These are phyloP conservation scores for Lordiphosa stackelbergi DNA, from an alignment of 1,140 invertebrate species.

Conservation along the genomic window DNA sequence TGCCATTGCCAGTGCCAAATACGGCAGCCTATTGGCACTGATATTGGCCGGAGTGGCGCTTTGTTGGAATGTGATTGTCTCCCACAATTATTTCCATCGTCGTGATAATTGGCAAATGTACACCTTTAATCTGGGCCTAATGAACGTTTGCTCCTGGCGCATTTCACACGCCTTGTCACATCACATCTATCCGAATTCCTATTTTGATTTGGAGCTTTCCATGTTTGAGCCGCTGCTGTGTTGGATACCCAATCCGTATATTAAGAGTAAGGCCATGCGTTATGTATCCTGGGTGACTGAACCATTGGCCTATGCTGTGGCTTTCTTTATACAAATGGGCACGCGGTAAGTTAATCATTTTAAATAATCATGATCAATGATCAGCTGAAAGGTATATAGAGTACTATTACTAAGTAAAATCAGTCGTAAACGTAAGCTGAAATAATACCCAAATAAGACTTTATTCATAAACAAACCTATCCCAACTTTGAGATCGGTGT, in stretches of 20 bases:
- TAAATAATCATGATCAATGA: too few relatives aligned
- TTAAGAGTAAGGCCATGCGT: constrained; percentile 70
- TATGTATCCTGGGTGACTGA: constrained; percentile 78
- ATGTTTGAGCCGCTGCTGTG: constrained; percentile 84
- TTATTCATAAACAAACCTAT: too few relatives aligned
- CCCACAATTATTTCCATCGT: constrained; percentile 92
- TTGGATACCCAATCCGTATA: constrained; percentile 81
- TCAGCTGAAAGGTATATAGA: too few relatives aligned
- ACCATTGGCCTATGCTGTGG: constrained; percentile 79
- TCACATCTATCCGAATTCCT: constrained; percentile 88
- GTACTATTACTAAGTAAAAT: too few relatives aligned
- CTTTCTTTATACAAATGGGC: constrained; percentile 68
- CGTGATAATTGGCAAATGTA: constrained; percentile 90
- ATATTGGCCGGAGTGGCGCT: constrained; percentile 80
- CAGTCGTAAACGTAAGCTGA: too few relatives aligned
- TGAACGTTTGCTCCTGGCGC: constrained; percentile 85
- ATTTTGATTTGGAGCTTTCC: constrained; percentile 86
- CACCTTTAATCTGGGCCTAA: constrained; percentile 84
- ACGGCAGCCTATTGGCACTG: constrained; percentile 76
- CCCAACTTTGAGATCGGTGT: too few relatives aligned
- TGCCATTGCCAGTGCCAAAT: constrained; percentile 79
- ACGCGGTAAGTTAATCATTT: constrained; percentile 55
- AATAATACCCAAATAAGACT: too few relatives aligned
- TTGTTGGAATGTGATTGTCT: constrained; percentile 79
- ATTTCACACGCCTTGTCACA: constrained; percentile 88